A percentile compares a stretch with the other conserved stretches of the same genome.
Evolutionary conservation across 1,140 invertebrate genomes (phyloP).

Genomic region (Drosophila mojavensis): DNA sequence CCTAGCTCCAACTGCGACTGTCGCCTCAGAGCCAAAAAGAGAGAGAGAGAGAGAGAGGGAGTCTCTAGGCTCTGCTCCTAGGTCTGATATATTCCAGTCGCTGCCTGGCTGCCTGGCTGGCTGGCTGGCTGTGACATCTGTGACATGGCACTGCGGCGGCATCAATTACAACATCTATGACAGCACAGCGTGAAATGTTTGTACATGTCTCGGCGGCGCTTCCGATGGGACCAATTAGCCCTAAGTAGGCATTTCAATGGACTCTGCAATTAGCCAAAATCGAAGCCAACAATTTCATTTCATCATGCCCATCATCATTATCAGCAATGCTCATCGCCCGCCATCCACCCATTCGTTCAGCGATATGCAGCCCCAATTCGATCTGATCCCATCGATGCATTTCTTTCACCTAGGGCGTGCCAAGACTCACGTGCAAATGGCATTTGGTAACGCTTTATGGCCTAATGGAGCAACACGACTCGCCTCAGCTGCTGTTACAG

Average conservation of each 20-base stretch:
- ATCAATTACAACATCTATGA: constrained; percentile 82
- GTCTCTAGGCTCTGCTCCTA: neutral
- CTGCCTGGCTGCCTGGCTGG: constrained; percentile 4
- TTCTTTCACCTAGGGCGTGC: constrained; percentile 40
- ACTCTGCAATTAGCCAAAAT: constrained; percentile 79
- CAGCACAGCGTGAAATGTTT: constrained; percentile 81
- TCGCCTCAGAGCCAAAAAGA: neutral
- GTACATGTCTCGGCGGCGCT: constrained; percentile 78
- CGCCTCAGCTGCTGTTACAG: constrained; percentile 46
- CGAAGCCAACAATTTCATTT: constrained; percentile 75
- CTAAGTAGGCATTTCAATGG: constrained; percentile 80
- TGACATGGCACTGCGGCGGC: constrained; percentile 78
- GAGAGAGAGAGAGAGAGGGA: no score
- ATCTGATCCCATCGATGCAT: constrained; percentile 20
- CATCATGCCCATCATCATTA: constrained; percentile 53
- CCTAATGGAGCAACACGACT: constrained; percentile 67
- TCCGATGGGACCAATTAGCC: constrained; percentile 79
- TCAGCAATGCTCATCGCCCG: constrained; percentile 30
- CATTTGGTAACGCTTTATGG: constrained; percentile 75
- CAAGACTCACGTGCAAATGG: constrained; percentile 70
- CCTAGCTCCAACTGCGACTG: constrained; percentile 30
- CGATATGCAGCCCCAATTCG: constrained; percentile 34
- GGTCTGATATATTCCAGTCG: constrained; percentile 26
- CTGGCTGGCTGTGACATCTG: constrained; percentile 64
- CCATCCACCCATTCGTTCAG: neutral